phyloP scores from a whole-genome alignment of 2,888 invertebrate species.

The Ophion ventricosus region DNA sequence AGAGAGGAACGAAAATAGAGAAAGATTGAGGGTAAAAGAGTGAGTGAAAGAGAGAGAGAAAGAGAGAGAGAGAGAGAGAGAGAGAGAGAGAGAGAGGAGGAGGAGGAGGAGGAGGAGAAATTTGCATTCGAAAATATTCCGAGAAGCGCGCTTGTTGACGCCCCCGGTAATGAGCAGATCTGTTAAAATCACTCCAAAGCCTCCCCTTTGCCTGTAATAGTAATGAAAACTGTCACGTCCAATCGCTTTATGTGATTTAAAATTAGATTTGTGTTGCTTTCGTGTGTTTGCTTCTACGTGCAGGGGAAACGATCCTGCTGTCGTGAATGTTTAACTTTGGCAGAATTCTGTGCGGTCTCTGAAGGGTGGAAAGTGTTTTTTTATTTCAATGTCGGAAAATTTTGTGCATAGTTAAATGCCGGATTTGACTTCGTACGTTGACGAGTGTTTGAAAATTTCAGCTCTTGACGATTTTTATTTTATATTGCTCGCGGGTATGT shows the following conservation, averaged over 20 bases:
- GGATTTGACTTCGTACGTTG: not conserved
- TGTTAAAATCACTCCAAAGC: constrained; percentile 38
- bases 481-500: no score
- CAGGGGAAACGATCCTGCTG: no score
- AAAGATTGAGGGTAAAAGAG: not conserved
- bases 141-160: constrained; percentile 22
- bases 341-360: not conserved
- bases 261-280: not conserved
- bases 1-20: not conserved
- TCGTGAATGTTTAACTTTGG: not conserved
- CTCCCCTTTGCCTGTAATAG: not conserved
- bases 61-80: not conserved
- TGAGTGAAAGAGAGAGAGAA: not conserved
- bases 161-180: constrained; percentile 38
- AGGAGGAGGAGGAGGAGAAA: not conserved
- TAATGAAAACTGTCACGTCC: constrained; percentile 16
- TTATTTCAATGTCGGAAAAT: not conserved
- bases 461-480: no score
- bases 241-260: not conserved
- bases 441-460: no score
- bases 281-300: not conserved
- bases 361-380: not conserved
- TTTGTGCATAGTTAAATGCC: not conserved
- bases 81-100: not conserved
- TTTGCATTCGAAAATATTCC: constrained; percentile 21